Evolutionary conservation across 64 coral and sea anemone species (phyloP), one percentile per base, ranked within the genome.

Genomic region (Pocillopora verrucosa): DNA sequence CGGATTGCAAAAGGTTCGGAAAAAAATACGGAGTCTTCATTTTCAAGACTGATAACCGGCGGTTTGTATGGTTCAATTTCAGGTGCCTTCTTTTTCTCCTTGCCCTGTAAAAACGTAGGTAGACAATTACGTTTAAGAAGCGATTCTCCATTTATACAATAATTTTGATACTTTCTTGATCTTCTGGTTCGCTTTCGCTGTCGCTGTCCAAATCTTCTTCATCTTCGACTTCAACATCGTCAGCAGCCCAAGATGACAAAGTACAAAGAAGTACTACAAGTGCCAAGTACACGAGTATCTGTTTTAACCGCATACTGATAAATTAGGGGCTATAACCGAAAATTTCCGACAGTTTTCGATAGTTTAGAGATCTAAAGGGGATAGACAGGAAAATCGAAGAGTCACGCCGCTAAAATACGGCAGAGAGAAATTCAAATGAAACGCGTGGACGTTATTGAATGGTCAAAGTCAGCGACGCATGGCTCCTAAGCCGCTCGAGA

Each of bases 371-470:
- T 26, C 72, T 56, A n/a, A 15, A 85, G 12, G 37, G 10, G 35
- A 36, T 5, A 72, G 19, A 38, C 51, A n/a, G 37, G 72, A 85
- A 1, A 45, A 41, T 34, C 70, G 38, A 30, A 38, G 60, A 65
- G 22, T 35, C 61, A 62, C 61, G 79, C 79, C 79, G 22, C 79
- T 81, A 36, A 62, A 65, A 70, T 72, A 85, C 7, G 11, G 36
- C 61, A 16, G 19, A 30, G 12, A 74, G 56, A 77, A 91, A 70
- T 87, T 87, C 74, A 92, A 92, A 87, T 79, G 22, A 68, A 65
- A 92, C 90, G 83, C 90, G 90, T 92, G 90, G 90, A 92, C 11
- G 83, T 59, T 87, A 92, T 56, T 92, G 82, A 92, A 92, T 92
- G 90, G 90, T 92, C 75, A 56, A 86, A 76, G 73, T 41, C 59